Base-by-base conservation (phyloP, 2,888 invertebrate genomes). In the Nymphalis polychloros region DNA sequence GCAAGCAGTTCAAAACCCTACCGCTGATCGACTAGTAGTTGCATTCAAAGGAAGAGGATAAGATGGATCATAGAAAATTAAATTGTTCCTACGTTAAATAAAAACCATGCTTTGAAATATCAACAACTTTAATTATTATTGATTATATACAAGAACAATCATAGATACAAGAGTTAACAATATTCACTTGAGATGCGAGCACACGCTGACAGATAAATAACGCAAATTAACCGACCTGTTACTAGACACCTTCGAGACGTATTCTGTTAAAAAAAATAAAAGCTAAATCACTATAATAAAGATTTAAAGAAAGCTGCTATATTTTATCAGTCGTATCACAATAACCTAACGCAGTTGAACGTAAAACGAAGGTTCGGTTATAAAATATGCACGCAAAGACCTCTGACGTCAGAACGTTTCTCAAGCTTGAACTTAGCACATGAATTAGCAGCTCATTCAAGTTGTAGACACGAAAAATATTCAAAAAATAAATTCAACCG, bases 41-140 rank as follows among this genome's bases (percentile, higher is more conserved):
- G 4, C 13, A 13, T 41, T 41, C 13, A 4, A 41, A 41, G 41
- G 13, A 41, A 41, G 41, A 41, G 4, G 13, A 41, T 41, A 41
- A 41, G 35, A 2, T 8, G 35, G 10, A 41, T 41, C 8, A 8
- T 1, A 10, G 10, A 8, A 41, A 41, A 41, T 3, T 8, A 41
- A 41, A 13, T 41, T 4, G 13, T 17, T n/a, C 27, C 20, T 35
- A 60, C 35, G 59, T 59, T 0, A 78, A 80, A 77, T 77, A 73
- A 84, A 85, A 84, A 74, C 78, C 57, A 71, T 62, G 59, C 35
- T 76, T 76, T 73, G 86, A 89, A 91, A 91, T 92, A 91, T 91
- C 92, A 92, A 92, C 92, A 92, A 91, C 88, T 91, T 90, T 91
- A 90, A 86, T 92, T 84, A 88, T 90, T 86, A 88, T 90, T 86